Evolutionary conservation across 1,140 invertebrate genomes (phyloP).

Genomic region (Eupeodes corollae): DNA sequence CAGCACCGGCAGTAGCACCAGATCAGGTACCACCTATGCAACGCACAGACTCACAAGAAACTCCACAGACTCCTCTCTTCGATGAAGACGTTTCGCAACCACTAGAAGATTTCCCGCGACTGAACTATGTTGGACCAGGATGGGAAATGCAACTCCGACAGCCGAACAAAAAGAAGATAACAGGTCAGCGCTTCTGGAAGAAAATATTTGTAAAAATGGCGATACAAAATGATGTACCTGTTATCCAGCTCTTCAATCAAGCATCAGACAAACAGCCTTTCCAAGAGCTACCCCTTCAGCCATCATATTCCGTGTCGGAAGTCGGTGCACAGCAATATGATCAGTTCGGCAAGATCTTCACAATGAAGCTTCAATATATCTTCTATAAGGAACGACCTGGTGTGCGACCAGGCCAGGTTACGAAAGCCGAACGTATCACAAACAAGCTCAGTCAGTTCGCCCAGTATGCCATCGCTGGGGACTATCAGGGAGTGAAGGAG

Average conservation of each 20-base stretch:
- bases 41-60: slow-evolving; percentile 60
- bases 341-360: slow-evolving; percentile 98
- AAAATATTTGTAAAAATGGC: slow-evolving; percentile 81
- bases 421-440: slow-evolving; percentile 82
- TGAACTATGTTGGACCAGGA: slow-evolving; percentile 66
- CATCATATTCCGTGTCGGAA: slow-evolving; percentile 85
- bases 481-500: slow-evolving; percentile 84
- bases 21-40: slow-evolving; percentile 19
- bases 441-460: slow-evolving; percentile 89
- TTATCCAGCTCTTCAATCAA: slow-evolving; percentile 75
- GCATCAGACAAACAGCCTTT: slow-evolving; percentile 82
- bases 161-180: slow-evolving; percentile 97
- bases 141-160: slow-evolving; percentile 96
- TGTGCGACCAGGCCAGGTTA: slow-evolving; percentile 89
- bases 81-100: slow-evolving; percentile 91
- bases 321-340: slow-evolving; percentile 95
- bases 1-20: slow-evolving; percentile 17
- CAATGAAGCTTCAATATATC: slow-evolving; percentile 94
- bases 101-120: slow-evolving; percentile 81
- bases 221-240: slow-evolving; percentile 67
- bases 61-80: slow-evolving; percentile 81
- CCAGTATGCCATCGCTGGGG: slow-evolving; percentile 84
- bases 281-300: slow-evolving; percentile 84
- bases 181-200: slow-evolving; percentile 94
- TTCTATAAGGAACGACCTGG: slow-evolving; percentile 98